Percentiles rank a stretch among this genome's conserved stretches.
phyloP scores from a whole-genome alignment of 2,888 invertebrate genomes.

The Drosophila mettleri region DNA sequence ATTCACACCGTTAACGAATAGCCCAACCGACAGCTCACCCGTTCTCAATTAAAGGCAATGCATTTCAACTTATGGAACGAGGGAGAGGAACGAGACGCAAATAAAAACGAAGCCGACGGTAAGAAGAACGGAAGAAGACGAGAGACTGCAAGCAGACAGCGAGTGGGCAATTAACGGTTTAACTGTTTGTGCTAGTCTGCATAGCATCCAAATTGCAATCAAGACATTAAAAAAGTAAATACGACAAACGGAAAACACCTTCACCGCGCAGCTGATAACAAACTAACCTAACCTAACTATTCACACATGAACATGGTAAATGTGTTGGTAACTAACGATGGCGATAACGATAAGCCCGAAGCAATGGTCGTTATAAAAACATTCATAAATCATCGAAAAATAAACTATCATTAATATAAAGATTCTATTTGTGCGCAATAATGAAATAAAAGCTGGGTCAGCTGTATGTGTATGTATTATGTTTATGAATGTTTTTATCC shows the following conservation, averaged over 20 bases:
- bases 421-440: neutral
- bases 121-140: neutral
- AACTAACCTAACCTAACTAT: constrained; percentile 63
- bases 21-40: neutral
- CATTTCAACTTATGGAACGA: constrained; percentile 2
- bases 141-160: neutral
- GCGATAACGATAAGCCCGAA: constrained; percentile 22
- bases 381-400: neutral
- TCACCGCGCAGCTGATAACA: constrained; percentile 45
- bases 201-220: neutral
- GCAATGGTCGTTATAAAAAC: neutral
- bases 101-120: neutral
- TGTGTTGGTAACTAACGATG: constrained; percentile 22
- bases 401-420: neutral
- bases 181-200: constrained; percentile 1
- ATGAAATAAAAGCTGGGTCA: too few relatives aligned
- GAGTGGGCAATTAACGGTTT: constrained; percentile 12
- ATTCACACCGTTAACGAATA: neutral
- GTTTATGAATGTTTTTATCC: neutral
- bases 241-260: neutral
- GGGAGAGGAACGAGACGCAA: neutral
- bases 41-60: constrained; percentile 1
- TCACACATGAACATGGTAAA: neutral
- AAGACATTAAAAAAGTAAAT: neutral
- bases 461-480: neutral